These are phyloP conservation scores for Drosophila azteca DNA, from an alignment of 1,140 invertebrate genomes.

Conservation along the genomic window DNA sequence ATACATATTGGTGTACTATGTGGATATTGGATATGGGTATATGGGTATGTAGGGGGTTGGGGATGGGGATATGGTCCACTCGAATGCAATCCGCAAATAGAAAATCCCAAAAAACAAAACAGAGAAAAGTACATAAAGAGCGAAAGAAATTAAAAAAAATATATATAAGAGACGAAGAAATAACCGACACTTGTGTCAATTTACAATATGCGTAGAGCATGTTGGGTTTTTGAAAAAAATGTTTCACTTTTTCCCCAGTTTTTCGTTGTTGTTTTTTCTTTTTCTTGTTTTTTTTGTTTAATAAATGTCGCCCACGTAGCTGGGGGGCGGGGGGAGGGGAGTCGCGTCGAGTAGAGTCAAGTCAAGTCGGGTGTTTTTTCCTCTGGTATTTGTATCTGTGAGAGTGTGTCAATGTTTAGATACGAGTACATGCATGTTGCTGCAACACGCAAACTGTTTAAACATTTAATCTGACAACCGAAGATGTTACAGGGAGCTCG, in stretches of 20 bases:
- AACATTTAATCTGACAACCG: constrained; percentile 75
- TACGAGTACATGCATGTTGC: constrained; percentile 57
- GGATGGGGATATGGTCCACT: constrained; percentile 36
- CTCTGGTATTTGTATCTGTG: constrained; percentile 5
- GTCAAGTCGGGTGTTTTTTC: constrained; percentile 1
- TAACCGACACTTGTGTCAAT: constrained; percentile 72
- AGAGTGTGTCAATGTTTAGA: constrained; percentile 64
- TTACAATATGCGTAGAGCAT: constrained; percentile 65
- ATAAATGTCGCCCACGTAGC: constrained; percentile 74
- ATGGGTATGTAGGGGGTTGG: too few relatives aligned
- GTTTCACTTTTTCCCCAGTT: constrained; percentile 39
- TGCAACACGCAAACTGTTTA: constrained; percentile 73
- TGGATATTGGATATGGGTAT: background rate
- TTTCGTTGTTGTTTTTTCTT: constrained; percentile 16
- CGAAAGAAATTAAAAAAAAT: constrained; percentile 53
- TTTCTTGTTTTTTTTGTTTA: constrained; percentile 26
- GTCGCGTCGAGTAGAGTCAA: constrained; percentile 31
- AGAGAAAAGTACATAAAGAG: constrained; percentile 40
- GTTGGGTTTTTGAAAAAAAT: constrained; percentile 53
- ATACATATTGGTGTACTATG: background rate
- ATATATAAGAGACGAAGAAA: constrained; percentile 24
- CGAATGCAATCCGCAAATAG: constrained; percentile 76
- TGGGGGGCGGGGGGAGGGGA: constrained; percentile 39
- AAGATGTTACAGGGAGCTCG: constrained; percentile 64
- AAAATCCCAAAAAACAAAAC: constrained; percentile 66